Base-by-base conservation (phyloP, 2,888 invertebrate genomes). In the Mythimna impura region DNA sequence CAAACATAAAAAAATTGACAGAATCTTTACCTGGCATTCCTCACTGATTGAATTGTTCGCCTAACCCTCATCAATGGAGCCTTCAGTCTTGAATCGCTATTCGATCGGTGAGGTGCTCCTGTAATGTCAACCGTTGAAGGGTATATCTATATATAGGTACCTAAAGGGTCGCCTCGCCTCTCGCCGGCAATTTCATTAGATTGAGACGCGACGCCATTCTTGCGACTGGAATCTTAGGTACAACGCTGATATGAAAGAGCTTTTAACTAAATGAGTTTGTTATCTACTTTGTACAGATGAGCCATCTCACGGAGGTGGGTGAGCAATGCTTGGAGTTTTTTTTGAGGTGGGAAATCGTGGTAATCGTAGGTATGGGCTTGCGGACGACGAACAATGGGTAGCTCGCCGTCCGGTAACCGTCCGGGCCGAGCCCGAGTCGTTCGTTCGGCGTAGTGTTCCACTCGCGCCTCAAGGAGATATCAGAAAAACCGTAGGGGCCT, bases 181-280 rank as follows among this genome's bases (percentile, higher is more conserved):
- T 70, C 70, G 81, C 68, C 72, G 75, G 80, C 86, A 86, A 89
- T 90, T 90, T 90, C 89, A 90, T 90, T 89, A 90, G 80, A 76
- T 70, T 66, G 76, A 65, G 82, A 82, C 81, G 77, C 73, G 66
- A 57, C 75, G 69, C 67, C 81, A 87, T 89, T 87, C 83, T 78
- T 70, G 22, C 8, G 54, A 54, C 52, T 20, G 71, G 85, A 83
- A 82, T 85, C 72, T 81, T 66, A 55, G 73, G 79, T 75, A 78
- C 71, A 66, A 65, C 25, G 36, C 10, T 71, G 71, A 71, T 61
- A 71, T 2, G 30, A 50, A 43, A n/a, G 6, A n/a, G 22, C n/a
- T 61, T 66, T 69, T 34, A 34, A 66, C 54, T 65, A 40, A 62
- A 47, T 55, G 14, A 61, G 3, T 58, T 6, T 40, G n/a, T 40